phyloP scores from a whole-genome alignment of 2,888 invertebrate species.

The Teleiodes luculella region DNA sequence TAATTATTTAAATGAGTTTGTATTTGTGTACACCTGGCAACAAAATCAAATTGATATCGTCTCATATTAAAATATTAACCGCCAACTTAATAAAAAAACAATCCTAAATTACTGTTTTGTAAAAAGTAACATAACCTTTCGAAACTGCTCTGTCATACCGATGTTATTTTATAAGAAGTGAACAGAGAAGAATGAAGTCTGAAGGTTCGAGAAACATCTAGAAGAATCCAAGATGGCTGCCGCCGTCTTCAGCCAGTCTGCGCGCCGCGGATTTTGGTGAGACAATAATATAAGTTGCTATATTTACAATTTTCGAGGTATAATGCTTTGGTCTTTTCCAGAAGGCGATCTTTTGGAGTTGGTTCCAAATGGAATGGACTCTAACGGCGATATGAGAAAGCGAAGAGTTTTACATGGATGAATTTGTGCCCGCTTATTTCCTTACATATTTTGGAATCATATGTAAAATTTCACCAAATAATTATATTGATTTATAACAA shows the following conservation, averaged over 20 bases:
- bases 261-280: constrained; percentile 41
- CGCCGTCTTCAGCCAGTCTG: constrained; percentile 11
- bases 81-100: neutral
- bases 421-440: constrained; percentile 8
- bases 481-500: neutral
- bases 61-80: no score
- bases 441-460: neutral
- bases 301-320: constrained; percentile 47
- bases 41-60: neutral
- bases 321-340: constrained; percentile 70
- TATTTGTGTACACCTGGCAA: constrained; percentile 2
- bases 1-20: neutral
- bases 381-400: constrained; percentile 17
- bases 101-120: neutral
- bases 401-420: constrained; percentile 18
- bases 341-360: constrained; percentile 30
- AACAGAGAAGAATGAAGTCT: constrained; percentile 2
- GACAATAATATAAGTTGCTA: constrained; percentile 30
- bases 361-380: constrained; percentile 13
- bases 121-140: neutral
- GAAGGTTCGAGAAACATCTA: neutral
- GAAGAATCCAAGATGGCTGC: constrained; percentile 2
- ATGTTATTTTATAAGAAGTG: constrained; percentile 19
- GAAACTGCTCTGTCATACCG: neutral
- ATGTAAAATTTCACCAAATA: no score